These are phyloP conservation scores for Raja brachyura DNA, from an alignment of 2,113 vertebrate species.

Conservation along the genomic window DNA sequence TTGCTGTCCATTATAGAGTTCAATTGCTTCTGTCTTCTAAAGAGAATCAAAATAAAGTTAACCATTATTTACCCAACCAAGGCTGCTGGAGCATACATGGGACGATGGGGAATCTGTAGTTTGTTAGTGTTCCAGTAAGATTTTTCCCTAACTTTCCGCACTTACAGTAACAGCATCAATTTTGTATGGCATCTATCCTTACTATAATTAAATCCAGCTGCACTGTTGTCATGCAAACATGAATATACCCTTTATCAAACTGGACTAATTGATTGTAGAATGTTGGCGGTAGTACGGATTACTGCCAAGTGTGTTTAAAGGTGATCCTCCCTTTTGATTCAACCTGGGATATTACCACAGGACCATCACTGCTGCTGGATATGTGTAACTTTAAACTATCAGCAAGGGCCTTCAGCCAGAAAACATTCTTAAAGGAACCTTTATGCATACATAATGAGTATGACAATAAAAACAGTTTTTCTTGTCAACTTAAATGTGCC, in stretches of 20 bases:
- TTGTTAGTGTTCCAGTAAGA: neutral
- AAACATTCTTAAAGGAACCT: neutral
- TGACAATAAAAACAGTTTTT: neutral
- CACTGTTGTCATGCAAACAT: neutral
- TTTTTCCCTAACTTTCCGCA: neutral
- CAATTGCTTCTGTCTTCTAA: neutral
- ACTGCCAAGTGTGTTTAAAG: neutral
- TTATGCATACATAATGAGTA: neutral
- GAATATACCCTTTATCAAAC: neutral
- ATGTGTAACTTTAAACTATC: neutral
- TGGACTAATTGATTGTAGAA: neutral
- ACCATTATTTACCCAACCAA: neutral
- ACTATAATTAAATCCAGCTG: neutral
- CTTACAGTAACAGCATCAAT: neutral
- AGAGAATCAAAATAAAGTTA: neutral
- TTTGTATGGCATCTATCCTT: neutral
- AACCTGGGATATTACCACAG: too few relatives aligned
- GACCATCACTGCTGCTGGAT: neutral
- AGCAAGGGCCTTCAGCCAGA: neutral
- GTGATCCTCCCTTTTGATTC: neutral
- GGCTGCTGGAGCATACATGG: neutral
- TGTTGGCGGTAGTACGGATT: neutral
- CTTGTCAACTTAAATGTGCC: too few relatives aligned
- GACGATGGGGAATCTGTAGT: neutral
- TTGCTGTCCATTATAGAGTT: neutral